Evolutionary conservation across 2,888 invertebrate species (phyloP).

Genomic region (Pseudoips prasinana): DNA sequence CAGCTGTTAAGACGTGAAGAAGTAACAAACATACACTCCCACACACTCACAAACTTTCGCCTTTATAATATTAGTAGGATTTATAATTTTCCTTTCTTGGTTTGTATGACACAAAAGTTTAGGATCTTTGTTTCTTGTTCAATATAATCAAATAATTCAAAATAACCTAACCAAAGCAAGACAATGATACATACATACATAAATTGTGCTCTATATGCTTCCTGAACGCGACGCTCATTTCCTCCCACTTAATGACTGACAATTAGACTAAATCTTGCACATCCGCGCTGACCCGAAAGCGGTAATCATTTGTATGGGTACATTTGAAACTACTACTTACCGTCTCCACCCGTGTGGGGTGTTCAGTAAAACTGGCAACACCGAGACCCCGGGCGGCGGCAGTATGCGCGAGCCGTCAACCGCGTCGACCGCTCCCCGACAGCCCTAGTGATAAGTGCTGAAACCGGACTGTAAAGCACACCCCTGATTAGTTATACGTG

Average conservation of each 20-base stretch:
- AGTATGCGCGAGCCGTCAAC: conserved; percentile 71
- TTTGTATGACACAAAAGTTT: too few species aligned
- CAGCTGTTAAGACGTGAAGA: too few species aligned
- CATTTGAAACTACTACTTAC: conserved; percentile 37
- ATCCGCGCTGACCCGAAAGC: conserved; percentile 38
- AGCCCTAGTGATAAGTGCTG: conserved; percentile 41
- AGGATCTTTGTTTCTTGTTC: too few species aligned
- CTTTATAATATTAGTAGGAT: too few species aligned
- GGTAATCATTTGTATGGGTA: conserved; percentile 40
- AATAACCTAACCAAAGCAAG: too few species aligned
- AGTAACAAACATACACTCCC: too few species aligned
- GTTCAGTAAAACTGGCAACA: conserved; percentile 48
- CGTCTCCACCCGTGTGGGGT: not conserved
- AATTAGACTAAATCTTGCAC: conserved; percentile 38
- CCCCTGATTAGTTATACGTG: conserved; percentile 45
- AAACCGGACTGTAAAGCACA: conserved; percentile 36
- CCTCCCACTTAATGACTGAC: conserved; percentile 30
- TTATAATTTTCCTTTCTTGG: too few species aligned
- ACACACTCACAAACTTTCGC: too few species aligned
- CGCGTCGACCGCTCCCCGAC: conserved; percentile 59
- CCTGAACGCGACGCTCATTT: conserved; percentile 11
- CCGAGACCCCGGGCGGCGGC: conserved; percentile 68
- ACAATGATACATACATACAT: too few species aligned
- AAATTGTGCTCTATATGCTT: too few species aligned
- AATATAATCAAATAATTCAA: too few species aligned